Evolutionary conservation across 2,797 vertebrate species (phyloP).

Genomic region (Merluccius polli): DNA sequence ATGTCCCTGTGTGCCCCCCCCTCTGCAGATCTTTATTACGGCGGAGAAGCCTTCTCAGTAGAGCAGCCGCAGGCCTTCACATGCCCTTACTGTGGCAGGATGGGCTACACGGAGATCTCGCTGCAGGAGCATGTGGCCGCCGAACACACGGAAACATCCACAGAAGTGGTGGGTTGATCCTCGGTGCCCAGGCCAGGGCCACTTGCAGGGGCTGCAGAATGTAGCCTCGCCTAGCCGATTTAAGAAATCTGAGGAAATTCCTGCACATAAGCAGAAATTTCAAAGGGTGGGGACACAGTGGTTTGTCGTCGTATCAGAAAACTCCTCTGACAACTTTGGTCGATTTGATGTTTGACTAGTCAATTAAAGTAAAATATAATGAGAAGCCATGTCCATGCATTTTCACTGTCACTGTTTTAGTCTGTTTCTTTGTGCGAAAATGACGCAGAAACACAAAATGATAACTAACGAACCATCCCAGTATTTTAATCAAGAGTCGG

Average conservation of each 20-base stretch:
- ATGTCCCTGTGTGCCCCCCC: not conserved
- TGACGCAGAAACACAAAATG: not conserved
- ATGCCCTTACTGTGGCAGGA: conserved; percentile 98
- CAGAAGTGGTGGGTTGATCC: conserved; percentile 87
- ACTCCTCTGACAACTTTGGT: not conserved
- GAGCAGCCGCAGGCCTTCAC: conserved; percentile 98
- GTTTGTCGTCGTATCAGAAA: not conserved
- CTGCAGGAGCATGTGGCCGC: conserved; percentile 98
- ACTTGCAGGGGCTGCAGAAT: not conserved
- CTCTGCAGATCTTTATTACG: conserved; percentile 92
- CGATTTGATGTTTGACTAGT: not conserved
- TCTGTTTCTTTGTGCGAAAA: not conserved
- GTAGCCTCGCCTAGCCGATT: not conserved
- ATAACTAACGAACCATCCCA: not conserved
- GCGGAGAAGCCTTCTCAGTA: conserved; percentile 97
- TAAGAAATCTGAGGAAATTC: no score
- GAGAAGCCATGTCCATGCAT: no score
- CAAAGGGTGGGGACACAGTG: not conserved
- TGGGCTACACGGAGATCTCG: conserved; percentile 98
- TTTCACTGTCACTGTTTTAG: no score
- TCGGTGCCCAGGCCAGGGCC: not conserved
- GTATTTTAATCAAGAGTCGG: not conserved
- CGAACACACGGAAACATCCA: conserved; percentile 96
- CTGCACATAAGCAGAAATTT: no score
- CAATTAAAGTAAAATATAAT: not conserved